phyloP scores from a whole-genome alignment of 1,140 invertebrate species.

The Metopolophium dirhodum region DNA sequence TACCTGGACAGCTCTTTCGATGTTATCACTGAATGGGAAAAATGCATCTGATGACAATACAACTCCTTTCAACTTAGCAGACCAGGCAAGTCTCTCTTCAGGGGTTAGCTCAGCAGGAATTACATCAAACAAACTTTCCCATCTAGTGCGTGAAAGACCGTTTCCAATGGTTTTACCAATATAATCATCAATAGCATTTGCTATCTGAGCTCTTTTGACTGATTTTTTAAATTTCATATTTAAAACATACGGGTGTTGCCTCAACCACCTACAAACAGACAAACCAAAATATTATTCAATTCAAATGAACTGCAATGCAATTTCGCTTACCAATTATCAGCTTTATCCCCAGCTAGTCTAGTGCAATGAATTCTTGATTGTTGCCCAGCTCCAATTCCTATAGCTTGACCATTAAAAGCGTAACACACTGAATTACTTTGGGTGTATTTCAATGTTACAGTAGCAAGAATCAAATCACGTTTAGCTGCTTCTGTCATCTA shows the following conservation, averaged over 20 bases:
- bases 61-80: constrained; percentile 80
- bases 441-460: constrained; percentile 96
- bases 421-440: constrained; percentile 98
- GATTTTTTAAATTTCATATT: constrained; percentile 87
- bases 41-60: constrained; percentile 97
- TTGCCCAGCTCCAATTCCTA: constrained; percentile 97
- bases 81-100: constrained; percentile 80
- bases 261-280: constrained; percentile 73
- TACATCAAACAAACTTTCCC: constrained; percentile 77
- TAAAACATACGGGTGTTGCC: constrained; percentile 88
- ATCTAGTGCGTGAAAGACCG: constrained; percentile 63
- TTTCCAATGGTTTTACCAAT: constrained; percentile 88
- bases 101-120: constrained; percentile 73
- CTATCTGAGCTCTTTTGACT: constrained; percentile 89
- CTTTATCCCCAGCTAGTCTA: constrained; percentile 94
- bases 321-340: constrained; percentile 84
- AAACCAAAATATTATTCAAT: constrained; percentile 36
- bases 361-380: constrained; percentile 98
- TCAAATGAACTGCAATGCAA: constrained; percentile 12
- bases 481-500: constrained; percentile 77
- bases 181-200: constrained; percentile 96
- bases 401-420: constrained; percentile 88
- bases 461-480: constrained; percentile 92
- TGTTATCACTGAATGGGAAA: constrained; percentile 98
- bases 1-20: constrained; percentile 91